Percentiles rank a stretch among this genome's conserved stretches.
These are phyloP conservation scores for Druon quercuslanigerum DNA, from an alignment of 1,140 invertebrate genomes.

Conservation along the genomic window DNA sequence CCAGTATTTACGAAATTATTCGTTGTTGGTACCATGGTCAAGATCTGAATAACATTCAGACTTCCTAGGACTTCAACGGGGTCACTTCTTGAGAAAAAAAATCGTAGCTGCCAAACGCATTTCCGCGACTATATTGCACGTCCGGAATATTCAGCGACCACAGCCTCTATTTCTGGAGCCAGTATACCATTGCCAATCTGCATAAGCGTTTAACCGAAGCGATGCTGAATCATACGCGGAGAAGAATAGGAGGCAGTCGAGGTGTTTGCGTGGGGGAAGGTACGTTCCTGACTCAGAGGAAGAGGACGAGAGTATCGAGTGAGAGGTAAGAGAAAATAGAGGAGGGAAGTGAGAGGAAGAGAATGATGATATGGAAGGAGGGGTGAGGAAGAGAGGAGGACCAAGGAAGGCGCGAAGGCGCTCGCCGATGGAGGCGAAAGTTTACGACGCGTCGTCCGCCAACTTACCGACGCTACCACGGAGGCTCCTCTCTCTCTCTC, in stretches of 20 bases:
- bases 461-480: conserved; percentile 71
- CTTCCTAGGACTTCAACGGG: background rate
- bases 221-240: conserved; percentile 60
- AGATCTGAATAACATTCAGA: too few relatives aligned
- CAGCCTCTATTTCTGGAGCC: conserved; percentile 57
- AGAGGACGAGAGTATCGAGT: conserved; percentile 34
- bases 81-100: background rate
- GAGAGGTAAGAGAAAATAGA: conserved; percentile 33
- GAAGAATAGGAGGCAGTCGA: conserved; percentile 56
- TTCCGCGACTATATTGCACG: conserved; percentile 37
- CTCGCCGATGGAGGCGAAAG: conserved; percentile 70
- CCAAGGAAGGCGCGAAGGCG: conserved; percentile 62
- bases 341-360: conserved; percentile 39
- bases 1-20: too few relatives aligned
- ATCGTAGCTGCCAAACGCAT: conserved; percentile 39
- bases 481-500: conserved; percentile 44
- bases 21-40: too few relatives aligned
- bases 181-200: conserved; percentile 65
- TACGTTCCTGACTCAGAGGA: conserved; percentile 36
- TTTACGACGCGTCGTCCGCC: conserved; percentile 71
- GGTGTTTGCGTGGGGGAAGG: conserved; percentile 52
- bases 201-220: conserved; percentile 65
- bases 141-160: conserved; percentile 31
- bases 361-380: conserved; percentile 38
- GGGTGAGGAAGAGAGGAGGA: conserved; percentile 25